These are phyloP conservation scores for Oriolus oriolus DNA, from an alignment of 2,113 vertebrate species.

Conservation along the genomic window DNA sequence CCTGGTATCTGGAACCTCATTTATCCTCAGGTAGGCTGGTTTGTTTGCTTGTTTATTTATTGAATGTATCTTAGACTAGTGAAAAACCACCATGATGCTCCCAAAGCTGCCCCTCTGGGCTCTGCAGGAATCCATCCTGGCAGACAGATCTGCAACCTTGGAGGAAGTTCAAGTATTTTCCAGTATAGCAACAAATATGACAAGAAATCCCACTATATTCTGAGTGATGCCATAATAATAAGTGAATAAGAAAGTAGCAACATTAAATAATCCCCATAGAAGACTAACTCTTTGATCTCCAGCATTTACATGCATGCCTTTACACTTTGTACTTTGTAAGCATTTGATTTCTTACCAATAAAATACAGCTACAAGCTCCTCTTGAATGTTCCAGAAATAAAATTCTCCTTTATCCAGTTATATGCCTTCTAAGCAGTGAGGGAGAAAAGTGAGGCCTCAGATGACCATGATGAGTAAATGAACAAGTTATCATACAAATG, in stretches of 20 bases:
- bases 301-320: slow-evolving; percentile 53
- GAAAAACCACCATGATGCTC: neutral
- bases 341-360: slow-evolving; percentile 46
- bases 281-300: slow-evolving; percentile 60
- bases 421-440: neutral
- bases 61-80: neutral
- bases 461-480: slow-evolving; percentile 35
- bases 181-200: slow-evolving; percentile 34
- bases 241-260: slow-evolving; percentile 39
- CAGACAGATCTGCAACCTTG: slow-evolving; percentile 32
- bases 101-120: slow-evolving; percentile 4
- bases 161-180: slow-evolving; percentile 49
- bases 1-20: neutral
- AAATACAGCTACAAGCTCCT: slow-evolving; percentile 27
- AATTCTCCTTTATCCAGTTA: slow-evolving; percentile 46
- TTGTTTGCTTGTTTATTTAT: neutral
- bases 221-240: slow-evolving; percentile 33
- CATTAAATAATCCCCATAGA: slow-evolving; percentile 57
- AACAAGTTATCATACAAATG: slow-evolving; percentile 25
- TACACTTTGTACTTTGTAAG: slow-evolving; percentile 36
- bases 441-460: neutral
- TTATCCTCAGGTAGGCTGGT: neutral
- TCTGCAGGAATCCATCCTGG: slow-evolving; percentile 38
- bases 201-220: slow-evolving; percentile 42
- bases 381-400: slow-evolving; percentile 42